Evolutionary conservation across 2,888 invertebrate genomes (phyloP), one percentile per base, ranked within the genome.

Genomic region (Nowickia ferox): DNA sequence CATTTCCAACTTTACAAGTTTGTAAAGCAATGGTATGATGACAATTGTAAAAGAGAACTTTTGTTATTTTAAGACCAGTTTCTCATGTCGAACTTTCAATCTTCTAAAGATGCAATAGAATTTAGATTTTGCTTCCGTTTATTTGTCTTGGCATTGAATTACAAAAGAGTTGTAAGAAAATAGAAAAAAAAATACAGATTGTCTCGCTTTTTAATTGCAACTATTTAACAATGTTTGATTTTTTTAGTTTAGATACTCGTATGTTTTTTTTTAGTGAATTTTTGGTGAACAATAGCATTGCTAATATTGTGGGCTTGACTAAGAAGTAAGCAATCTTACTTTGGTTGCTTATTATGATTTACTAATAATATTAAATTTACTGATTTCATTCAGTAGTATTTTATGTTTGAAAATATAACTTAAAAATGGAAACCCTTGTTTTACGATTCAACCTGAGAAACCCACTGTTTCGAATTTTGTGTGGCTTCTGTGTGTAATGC

Each of bases 21-120:
- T 57, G 22, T 15, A 30, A 48, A 44, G 17, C 53, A 57, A 11
- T 53, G 17, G 30, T 17, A 38, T 63, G 51, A 53, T 61, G 69
- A 69, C 77, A 69, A 68, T 57, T 68, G 48, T 68, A 48, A 38
- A 10, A 22, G n/a, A 22, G 13, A 42, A 63, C 63, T 42, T 63
- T 63, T 44, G 40, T 46, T 44, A 8, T 44, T 59, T 59, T 40
- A n/a, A 38, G 40, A 8, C 38, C 51, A 51, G 2, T 19, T 51
- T 2, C 17, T 19, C 17, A 17, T 9, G 9, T 17, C 51, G 17
- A 17, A 51, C 2, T 17, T 17, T 17, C 10, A 51, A 17, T 51
- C 13, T 15, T 15, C 6, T 48, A 2, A 15, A 11, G 1, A 11
- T 48, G 15, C 13, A 11, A 6, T 15, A 48, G 48, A 48, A 48